A percentile compares a stretch with the other conserved stretches of the same genome.
These are phyloP conservation scores for Miichthys miiuy DNA, from an alignment of 2,797 vertebrate genomes.

Conservation along the genomic window DNA sequence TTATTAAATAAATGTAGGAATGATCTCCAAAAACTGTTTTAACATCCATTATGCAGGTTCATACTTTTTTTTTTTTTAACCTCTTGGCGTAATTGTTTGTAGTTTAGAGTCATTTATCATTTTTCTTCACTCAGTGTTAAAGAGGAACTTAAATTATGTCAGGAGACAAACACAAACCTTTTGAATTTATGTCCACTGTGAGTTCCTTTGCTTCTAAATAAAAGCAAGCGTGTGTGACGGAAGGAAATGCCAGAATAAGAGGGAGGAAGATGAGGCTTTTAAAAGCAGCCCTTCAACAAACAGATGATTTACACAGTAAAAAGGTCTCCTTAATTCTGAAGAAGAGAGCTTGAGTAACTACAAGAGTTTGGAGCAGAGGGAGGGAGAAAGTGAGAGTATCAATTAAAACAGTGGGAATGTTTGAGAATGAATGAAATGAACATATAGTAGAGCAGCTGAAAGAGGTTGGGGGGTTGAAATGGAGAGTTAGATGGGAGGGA, in stretches of 20 bases:
- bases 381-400: background rate
- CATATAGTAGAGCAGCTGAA: slow-evolving; percentile 7
- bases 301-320: slow-evolving; percentile 1
- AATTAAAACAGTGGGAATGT: background rate
- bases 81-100: background rate
- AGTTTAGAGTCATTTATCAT: background rate
- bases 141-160: background rate
- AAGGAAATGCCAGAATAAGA: background rate
- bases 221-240: slow-evolving; percentile 4
- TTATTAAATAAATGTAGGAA: background rate
- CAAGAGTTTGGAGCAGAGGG: background rate
- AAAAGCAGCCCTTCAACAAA: background rate
- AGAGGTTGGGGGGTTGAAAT: slow-evolving; percentile 18
- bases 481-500: slow-evolving; percentile 4
- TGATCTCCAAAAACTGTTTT: background rate
- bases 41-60: background rate
- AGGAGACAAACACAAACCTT: background rate
- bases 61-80: background rate
- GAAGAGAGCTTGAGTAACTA: background rate
- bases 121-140: background rate
- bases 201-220: background rate
- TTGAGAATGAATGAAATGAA: slow-evolving; percentile 17
- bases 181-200: background rate
- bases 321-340: background rate
- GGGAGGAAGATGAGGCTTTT: background rate